Percentiles rank a stretch among this genome's conserved stretches.
These are phyloP conservation scores for Selenia dentaria DNA, from an alignment of 2,888 invertebrate genomes.

Conservation along the genomic window DNA sequence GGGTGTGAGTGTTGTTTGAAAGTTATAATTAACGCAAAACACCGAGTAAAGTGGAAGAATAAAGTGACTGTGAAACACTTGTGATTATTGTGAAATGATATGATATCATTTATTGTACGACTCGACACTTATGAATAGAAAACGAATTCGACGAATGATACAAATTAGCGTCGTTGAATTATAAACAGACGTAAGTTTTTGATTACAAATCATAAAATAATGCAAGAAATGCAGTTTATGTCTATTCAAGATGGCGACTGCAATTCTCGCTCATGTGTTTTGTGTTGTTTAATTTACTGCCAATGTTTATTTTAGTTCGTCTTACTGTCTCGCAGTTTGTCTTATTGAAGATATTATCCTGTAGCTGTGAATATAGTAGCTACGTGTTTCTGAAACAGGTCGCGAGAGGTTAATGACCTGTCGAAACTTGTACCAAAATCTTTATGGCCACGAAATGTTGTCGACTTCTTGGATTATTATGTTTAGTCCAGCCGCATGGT, in stretches of 20 bases:
- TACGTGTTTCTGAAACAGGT: slow-evolving; percentile 34
- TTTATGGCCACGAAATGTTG: slow-evolving; percentile 8
- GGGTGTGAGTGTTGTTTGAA: too few species aligned
- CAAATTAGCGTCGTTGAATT: slow-evolving; percentile 12
- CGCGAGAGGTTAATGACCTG: slow-evolving; percentile 62
- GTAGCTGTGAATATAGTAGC: slow-evolving; percentile 16
- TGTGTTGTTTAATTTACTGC: slow-evolving; percentile 54
- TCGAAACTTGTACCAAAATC: slow-evolving; percentile 56
- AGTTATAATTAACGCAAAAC: too few species aligned
- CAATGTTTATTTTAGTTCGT: slow-evolving; percentile 30
- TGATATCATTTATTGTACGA: too few species aligned
- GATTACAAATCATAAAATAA: not conserved
- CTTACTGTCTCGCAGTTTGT: slow-evolving; percentile 22
- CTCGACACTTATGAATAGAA: too few species aligned
- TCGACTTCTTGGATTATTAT: too few species aligned
- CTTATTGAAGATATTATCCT: slow-evolving; percentile 1
- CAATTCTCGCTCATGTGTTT: slow-evolving; percentile 38
- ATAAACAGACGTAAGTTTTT: slow-evolving; percentile 63
- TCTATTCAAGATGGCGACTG: slow-evolving; percentile 70
- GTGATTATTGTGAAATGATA: too few species aligned
- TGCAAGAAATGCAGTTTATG: slow-evolving; percentile 29
- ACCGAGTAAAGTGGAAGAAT: too few species aligned
- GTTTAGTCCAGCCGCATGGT: too few species aligned
- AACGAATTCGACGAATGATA: not conserved
- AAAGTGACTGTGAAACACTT: too few species aligned